Base-by-base conservation (phyloP, 2,797 vertebrate species). In the Tokudaia tokunoshimensis region DNA sequence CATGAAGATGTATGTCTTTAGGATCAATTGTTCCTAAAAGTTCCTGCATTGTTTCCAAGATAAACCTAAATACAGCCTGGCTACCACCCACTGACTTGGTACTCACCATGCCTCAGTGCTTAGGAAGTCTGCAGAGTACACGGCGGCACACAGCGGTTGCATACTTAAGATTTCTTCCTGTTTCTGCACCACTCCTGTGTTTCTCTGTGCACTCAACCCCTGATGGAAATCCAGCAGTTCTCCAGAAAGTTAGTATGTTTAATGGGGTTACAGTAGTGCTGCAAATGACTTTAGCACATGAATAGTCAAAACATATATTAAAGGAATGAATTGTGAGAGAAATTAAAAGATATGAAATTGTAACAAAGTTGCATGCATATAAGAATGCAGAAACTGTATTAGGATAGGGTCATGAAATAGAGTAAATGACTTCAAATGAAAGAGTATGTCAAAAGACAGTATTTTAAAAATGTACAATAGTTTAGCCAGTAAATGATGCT, bases 401-500 rank as follows among this genome's bases (percentile, higher is more conserved):
- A 72, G 61, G 41, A 76, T 34, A 59, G 11, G 5, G 37, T 20
- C 61, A 72, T 47, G 12, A 82, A 81, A 80, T 20, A 75, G 13
- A 92, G 44, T 20, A 84, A 57, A 76, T 5, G 59, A 37, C 1
- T 44, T n/a, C 80, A 83, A 87, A 83, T 93, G n/a, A 20, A 65
- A 89, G 44, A 11, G 11, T 82, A 63, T n/a, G 44, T 83, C 34
- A n/a, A 37, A 34, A 75, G 44, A 67, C 8, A 95, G 29, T 37
- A 57, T 89, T 96, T 63, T 15, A 52, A 92, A 95, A 92, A 82
- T 84, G 44, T 91, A 90, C 79, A 89, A 72, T 84, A 52, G 19
- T 55, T 92, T 92, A 84, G 75, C 9, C 31, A 84, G 75, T 76
- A 89, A 88, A 34, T 75, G 6, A 86, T 89, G 34, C 31, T 74